Percentiles rank a stretch among this genome's conserved stretches.
Evolutionary conservation across 2,797 vertebrate genomes (phyloP).

Genomic region (Hypotaenidia okinawae): DNA sequence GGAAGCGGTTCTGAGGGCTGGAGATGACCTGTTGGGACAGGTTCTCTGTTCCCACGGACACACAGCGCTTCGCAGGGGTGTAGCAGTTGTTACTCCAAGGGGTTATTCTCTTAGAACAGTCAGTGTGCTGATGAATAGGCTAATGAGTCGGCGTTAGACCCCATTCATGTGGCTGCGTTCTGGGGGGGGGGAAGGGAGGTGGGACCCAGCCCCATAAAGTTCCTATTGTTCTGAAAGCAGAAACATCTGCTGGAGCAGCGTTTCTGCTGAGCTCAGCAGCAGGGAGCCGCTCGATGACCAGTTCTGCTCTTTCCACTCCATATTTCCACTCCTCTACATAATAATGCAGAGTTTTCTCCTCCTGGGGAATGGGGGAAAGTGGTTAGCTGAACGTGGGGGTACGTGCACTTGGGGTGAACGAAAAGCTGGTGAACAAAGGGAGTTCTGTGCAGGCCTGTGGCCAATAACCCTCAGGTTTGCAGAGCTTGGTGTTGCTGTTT

Average conservation of each 20-base stretch:
- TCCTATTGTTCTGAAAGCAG: slow-evolving; percentile 62
- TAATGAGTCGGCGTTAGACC: background rate
- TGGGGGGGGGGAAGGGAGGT: slow-evolving; percentile 40
- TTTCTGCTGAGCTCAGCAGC: slow-evolving; percentile 49
- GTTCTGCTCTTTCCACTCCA: slow-evolving; percentile 42
- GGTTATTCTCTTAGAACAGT: background rate
- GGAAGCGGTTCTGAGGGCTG: background rate
- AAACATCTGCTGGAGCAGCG: slow-evolving; percentile 57
- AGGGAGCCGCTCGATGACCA: slow-evolving; percentile 31
- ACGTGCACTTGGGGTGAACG: background rate
- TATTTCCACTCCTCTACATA: slow-evolving; percentile 25
- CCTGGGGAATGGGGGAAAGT: background rate
- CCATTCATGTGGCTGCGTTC: slow-evolving; percentile 7
- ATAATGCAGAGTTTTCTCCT: slow-evolving; percentile 55
- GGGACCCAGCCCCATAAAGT: slow-evolving; percentile 52
- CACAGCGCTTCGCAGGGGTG: background rate
- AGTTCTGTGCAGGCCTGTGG: slow-evolving; percentile 8
- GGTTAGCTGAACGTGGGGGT: background rate
- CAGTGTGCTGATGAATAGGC: slow-evolving; percentile 9
- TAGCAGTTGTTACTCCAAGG: background rate
- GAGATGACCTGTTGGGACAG: background rate
- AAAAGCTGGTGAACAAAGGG: slow-evolving; percentile 45
- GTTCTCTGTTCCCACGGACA: background rate
- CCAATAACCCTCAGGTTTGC: slow-evolving; percentile 22
- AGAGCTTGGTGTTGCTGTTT: slow-evolving; percentile 32